Evolutionary conservation across 2,888 invertebrate genomes (phyloP).

Genomic region (Leptopilina syphax): DNA sequence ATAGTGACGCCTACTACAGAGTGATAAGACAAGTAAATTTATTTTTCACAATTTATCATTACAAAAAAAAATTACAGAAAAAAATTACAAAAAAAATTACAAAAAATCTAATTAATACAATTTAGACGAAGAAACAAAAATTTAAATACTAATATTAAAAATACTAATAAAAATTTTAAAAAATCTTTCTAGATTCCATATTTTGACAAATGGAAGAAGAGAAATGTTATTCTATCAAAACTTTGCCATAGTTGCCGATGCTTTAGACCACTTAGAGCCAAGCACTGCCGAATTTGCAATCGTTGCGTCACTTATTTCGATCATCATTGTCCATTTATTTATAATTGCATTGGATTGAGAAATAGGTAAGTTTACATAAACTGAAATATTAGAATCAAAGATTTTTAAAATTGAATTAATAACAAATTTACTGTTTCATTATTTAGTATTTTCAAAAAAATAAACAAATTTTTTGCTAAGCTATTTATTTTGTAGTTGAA

Average conservation of each 20-base stretch:
- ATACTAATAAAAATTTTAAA: no score
- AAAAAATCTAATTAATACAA: no score
- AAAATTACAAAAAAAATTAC: no score
- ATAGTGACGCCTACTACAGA: conserved; percentile 92
- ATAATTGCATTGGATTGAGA: conserved; percentile 94
- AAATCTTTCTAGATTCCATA: conserved; percentile 83
- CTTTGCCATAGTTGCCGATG: conserved; percentile 95
- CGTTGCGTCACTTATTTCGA: conserved; percentile 93
- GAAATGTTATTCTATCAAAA: conserved; percentile 88
- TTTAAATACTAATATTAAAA: no score
- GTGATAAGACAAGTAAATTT: conserved; percentile 86
- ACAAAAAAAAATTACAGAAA: no score
- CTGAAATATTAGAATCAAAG: no score
- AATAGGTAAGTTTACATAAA: conserved; percentile 80
- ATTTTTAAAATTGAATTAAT: neutral
- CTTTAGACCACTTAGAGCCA: conserved; percentile 90
- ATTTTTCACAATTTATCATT: neutral
- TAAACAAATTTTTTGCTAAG: no score
- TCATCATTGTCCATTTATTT: conserved; percentile 97
- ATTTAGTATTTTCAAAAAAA: no score
- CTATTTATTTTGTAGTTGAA: no score
- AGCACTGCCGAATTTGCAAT: conserved; percentile 95
- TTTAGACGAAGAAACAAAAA: no score
- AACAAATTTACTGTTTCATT: no score
- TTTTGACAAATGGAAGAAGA: conserved; percentile 94